A percentile compares a stretch with the other conserved stretches of the same genome.
These are phyloP conservation scores for Apamea epomidion DNA, from an alignment of 2,888 invertebrate genomes.

Conservation along the genomic window DNA sequence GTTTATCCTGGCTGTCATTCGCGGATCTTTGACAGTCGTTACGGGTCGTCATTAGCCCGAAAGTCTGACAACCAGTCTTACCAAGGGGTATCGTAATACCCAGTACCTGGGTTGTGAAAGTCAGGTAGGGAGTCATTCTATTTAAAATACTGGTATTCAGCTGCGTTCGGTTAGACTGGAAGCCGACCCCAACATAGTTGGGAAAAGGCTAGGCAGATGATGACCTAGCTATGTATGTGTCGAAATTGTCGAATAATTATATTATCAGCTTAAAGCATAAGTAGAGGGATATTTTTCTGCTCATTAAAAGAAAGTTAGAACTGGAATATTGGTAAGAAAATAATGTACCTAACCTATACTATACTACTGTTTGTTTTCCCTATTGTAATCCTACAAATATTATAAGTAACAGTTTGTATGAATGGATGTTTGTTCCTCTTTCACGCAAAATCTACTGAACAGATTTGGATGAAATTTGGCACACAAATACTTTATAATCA, in stretches of 20 bases:
- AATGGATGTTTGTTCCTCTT: too few species aligned
- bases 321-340: too few species aligned
- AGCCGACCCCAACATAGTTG: neutral
- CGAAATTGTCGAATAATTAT: neutral
- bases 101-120: neutral
- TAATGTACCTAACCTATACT: too few species aligned
- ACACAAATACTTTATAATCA: too few species aligned
- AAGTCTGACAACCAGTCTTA: neutral
- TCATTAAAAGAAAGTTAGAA: neutral
- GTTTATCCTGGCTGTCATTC: too few species aligned
- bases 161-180: neutral
- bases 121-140: neutral
- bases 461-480: too few species aligned
- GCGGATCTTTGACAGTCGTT: too few species aligned
- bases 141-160: neutral
- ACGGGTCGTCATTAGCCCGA: neutral
- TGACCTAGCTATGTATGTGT: neutral
- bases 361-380: too few species aligned
- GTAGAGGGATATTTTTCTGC: neutral
- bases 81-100: neutral
- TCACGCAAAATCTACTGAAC: too few species aligned
- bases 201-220: too few species aligned
- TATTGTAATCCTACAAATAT: too few species aligned
- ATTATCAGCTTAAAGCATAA: neutral
- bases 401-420: too few species aligned